Base-by-base conservation (phyloP, 2,113 vertebrate genomes). In the Chaetodon trifascialis region DNA sequence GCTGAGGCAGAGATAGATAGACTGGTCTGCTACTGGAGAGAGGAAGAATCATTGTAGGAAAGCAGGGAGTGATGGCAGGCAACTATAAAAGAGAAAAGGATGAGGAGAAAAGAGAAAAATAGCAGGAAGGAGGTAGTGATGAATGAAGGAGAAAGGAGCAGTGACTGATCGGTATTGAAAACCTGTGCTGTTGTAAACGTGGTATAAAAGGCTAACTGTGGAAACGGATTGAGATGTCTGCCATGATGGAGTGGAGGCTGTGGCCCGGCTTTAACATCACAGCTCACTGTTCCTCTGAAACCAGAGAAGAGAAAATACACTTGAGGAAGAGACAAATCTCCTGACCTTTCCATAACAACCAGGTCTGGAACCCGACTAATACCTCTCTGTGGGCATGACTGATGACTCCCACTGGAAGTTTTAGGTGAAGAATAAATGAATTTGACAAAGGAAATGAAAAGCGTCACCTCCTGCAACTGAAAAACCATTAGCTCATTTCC, bases 121-220 rank as follows among this genome's bases (percentile, higher is more conserved):
- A 74, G 68, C 68, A 69, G 56, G 76, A 83, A 78, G 82, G 79
- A 90, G 79, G 75, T 44, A 44, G 91, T 93, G 93, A 95, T 93
- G 90, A 94, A 95, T 95, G 93, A 94, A 91, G 71, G 66, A 51
- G 59, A 90, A 91, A 91, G 85, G 73, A 83, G 87, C 88, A 84
- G 83, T 91, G 93, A 94, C 93, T 91, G 93, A 95, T 93, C 84
- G 84, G 89, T 90, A 93, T 85, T 91, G 94, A 93, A 91, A 93
- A 92, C 64, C 90, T 77, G 89, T 91, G 90, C 86, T 75, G 86
- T 89, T 88, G 88, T 94, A 93, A 95, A 95, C 16, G 88, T 75
- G 74, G 72, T 54, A 56, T 86, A 86, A 90, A 92, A 86, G 91
- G 80, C 89, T 88, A 90, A 80, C 90, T 51, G 78, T 66, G 90